Base-by-base conservation (phyloP, 30 jellyfish, hydroid and myxozoan species). In the Hydractinia symbiolongicarpus region DNA sequence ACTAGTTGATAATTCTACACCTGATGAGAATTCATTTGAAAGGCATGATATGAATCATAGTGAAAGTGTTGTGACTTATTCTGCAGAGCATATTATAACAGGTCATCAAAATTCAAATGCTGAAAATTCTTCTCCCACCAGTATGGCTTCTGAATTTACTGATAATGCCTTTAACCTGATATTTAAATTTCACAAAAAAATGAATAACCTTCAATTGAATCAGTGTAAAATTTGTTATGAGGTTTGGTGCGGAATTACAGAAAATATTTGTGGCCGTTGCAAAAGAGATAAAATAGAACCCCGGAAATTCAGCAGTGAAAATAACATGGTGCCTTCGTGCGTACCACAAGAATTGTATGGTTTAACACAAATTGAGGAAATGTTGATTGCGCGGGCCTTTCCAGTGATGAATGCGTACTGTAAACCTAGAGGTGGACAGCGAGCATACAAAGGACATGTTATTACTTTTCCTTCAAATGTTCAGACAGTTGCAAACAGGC, bases 371-470 rank as follows among this genome's bases (percentile, higher is more conserved):
- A 44, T 70, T 78, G 84, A 76, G 49, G 84, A 76, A 76, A 76
- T 76, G n/a, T 76, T 76, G 30, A 76, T 76, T 50, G 19, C 84
- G 15, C 54, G 84, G 51, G 84, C 84, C 54, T 55, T 76, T 2
- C 44, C 44, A 30, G 44, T 30, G 44, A 30, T 30, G 44, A 30
- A 30, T 30, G 44, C 2, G 44, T 30, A 30, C 44, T 30, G 44
- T 30, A 30, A 30, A 30, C 44, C 44, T 30, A 30, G 44, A 30
- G 44, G 44, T 30, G 44, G 44, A 30, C 44, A 72, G 17, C 15
- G 77, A 57, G 86, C 83, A 7, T 79, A 79, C 53, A 79, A 79
- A 79, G 83, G 83, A 79, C 86, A 79, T 79, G 86, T 79, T 30
- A 50, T 57, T 57, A 79, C 84, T n/a, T 79, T 44, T 69, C 86